Base-by-base conservation (phyloP, 1,140 invertebrate species). In the Kradibia gibbosae region DNA sequence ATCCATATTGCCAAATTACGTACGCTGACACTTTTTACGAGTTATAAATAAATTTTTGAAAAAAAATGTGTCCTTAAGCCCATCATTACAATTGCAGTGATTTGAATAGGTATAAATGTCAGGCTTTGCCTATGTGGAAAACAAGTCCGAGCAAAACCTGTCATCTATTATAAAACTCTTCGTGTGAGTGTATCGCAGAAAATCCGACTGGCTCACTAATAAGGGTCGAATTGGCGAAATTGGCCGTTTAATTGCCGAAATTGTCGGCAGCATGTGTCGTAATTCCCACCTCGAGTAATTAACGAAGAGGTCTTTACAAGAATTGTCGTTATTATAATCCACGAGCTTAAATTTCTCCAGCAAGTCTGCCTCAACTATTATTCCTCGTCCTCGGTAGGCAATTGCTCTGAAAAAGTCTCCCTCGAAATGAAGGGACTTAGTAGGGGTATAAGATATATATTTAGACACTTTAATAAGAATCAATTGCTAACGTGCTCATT, bases 221-320 rank as follows among this genome's bases (percentile, higher is more conserved):
- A 84, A 82, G 82, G 75, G 75, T 73, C 81, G 85, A 88, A 88
- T 87, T 75, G 81, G 78, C 62, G 75, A 88, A 88, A 88, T 90
- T 88, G 85, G 78, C 80, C 81, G 62, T 86, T 83, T 86, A 87
- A 88, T 84, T 83, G 84, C 82, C 67, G 60, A 86, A 85, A 88
- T 87, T 87, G 85, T 86, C 85, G 70, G 48, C 60, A 70, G 80
- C 71, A 83, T 77, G 82, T 81, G 82, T 78, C 78, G 82, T 81
- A 80, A 77, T 75, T 45, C 31, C 74, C 82, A 81, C 45, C 34
- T 13, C 71, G 67, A 48, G 80, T 65, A 48, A 78, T 84, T 85
- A 84, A 84, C 81, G 77, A 83, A 83, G 62, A 36, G 65, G 82
- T 83, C 85, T 86, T 84, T 83, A 75, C 60, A 71, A 45, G 60